phyloP scores from a whole-genome alignment of 2,888 invertebrate genomes.

The Lycophotia porphyrea region DNA sequence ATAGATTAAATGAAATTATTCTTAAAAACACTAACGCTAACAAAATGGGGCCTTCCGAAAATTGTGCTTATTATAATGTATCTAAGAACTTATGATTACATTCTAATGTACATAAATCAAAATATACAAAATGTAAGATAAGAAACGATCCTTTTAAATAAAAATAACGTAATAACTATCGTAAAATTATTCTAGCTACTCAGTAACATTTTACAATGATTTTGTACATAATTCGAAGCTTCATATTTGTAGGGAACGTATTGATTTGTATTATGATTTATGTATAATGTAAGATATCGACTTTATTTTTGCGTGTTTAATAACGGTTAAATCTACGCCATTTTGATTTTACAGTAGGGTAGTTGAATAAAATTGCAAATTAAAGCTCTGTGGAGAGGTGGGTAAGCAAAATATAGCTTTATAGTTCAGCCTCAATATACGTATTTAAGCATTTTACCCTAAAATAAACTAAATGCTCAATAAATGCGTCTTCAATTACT shows the following conservation, averaged over 20 bases:
- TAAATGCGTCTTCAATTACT: conserved; percentile 36
- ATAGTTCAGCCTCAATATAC: conserved; percentile 32
- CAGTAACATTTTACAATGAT: conserved; percentile 80
- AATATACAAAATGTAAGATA: conserved; percentile 65
- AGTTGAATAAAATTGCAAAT: conserved; percentile 12
- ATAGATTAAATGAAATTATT: background rate
- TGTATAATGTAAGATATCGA: conserved; percentile 52
- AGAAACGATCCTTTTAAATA: conserved; percentile 55
- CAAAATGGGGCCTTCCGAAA: conserved; percentile 61
- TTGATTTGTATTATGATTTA: conserved; percentile 66
- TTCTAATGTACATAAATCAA: conserved; percentile 60
- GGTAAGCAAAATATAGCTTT: conserved; percentile 13
- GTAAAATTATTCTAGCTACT: conserved; percentile 86
- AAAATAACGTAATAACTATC: conserved; percentile 62
- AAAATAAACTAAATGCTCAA: conserved; percentile 27
- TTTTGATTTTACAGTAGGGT: conserved; percentile 1
- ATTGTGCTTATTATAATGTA: conserved; percentile 49
- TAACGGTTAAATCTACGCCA: background rate
- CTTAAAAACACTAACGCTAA: conserved; percentile 17
- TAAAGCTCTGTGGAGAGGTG: conserved; percentile 10
- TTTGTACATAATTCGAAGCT: conserved; percentile 88
- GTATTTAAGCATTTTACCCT: conserved; percentile 17
- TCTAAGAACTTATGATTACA: conserved; percentile 56
- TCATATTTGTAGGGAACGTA: conserved; percentile 75
- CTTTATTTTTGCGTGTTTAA: conserved; percentile 35